Conservation (phyloP, 1,140 invertebrate species). For the Leptinotarsa texana region DNA sequence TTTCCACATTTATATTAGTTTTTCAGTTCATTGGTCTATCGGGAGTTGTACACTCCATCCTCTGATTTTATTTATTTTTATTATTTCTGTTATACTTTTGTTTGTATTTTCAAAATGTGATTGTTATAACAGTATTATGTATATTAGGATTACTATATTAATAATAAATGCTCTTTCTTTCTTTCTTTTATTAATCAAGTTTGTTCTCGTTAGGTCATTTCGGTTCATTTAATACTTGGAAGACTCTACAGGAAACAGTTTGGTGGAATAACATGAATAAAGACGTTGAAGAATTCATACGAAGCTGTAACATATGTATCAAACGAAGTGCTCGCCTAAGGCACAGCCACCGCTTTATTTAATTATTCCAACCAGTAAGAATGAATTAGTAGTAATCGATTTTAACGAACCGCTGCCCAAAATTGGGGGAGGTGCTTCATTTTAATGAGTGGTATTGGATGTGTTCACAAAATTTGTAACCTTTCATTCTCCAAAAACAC, state of each 20-base stretch:
- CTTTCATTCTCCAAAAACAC: neutral
- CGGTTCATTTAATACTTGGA: neutral
- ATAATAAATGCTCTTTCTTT: too few relatives aligned
- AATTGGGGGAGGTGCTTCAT: neutral
- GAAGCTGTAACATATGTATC: neutral
- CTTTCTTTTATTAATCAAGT: too few relatives aligned
- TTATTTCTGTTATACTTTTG: too few relatives aligned
- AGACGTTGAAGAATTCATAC: neutral
- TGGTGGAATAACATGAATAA: neutral
- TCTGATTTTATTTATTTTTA: too few relatives aligned
- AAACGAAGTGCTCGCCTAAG: neutral
- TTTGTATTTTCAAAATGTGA: too few relatives aligned
- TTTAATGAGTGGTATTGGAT: neutral
- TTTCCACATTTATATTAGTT: too few relatives aligned
- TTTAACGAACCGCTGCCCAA: neutral
- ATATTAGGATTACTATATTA: too few relatives aligned
- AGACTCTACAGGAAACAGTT: neutral
- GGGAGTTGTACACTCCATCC: too few relatives aligned
- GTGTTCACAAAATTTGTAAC: neutral
- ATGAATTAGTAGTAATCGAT: neutral
- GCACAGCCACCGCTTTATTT: neutral
- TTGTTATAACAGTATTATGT: too few relatives aligned
- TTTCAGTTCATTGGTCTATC: too few relatives aligned
- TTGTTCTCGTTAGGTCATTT: neutral
- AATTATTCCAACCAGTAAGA: neutral